Percentiles rank a stretch among this genome's conserved stretches.
These are phyloP conservation scores for Habropoda laboriosa DNA, from an alignment of 1,140 invertebrate species.

Conservation along the genomic window DNA sequence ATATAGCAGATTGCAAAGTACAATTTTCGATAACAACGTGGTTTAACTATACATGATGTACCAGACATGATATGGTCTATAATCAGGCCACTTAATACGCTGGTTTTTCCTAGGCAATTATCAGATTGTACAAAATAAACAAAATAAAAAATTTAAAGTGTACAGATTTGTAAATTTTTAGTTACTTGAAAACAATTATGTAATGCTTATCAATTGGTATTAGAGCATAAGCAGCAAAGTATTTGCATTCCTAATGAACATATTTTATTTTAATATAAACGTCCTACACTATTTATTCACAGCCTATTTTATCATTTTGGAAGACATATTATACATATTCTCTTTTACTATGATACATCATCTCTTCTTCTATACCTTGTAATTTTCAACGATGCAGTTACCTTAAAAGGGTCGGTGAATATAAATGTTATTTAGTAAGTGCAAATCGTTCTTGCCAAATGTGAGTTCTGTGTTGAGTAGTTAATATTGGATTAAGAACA, in stretches of 20 bases:
- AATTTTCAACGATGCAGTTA: constrained; percentile 12
- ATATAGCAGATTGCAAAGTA: neutral
- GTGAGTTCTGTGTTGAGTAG: constrained; percentile 80
- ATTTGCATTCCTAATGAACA: neutral
- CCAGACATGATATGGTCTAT: too few relatives aligned
- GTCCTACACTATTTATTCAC: constrained; percentile 43
- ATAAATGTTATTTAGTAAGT: constrained; percentile 13
- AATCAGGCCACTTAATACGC: too few relatives aligned
- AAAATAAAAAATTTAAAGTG: neutral
- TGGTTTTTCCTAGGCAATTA: too few relatives aligned
- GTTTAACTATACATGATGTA: too few relatives aligned
- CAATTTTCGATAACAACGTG: too few relatives aligned
- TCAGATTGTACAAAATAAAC: too few relatives aligned
- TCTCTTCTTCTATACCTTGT: neutral
- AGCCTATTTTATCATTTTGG: constrained; percentile 46
- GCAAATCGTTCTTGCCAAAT: constrained; percentile 83
- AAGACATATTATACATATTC: constrained; percentile 42
- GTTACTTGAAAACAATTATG: neutral
- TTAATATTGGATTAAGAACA: constrained; percentile 81
- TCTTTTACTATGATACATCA: constrained; percentile 1
- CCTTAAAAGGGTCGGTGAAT: neutral
- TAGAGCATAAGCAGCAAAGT: neutral
- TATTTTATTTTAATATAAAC: neutral
- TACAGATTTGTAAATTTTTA: neutral
- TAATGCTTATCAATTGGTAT: neutral